These are phyloP conservation scores for Trichomalopsis sarcophagae DNA, from an alignment of 1,140 invertebrate species.

Conservation along the genomic window DNA sequence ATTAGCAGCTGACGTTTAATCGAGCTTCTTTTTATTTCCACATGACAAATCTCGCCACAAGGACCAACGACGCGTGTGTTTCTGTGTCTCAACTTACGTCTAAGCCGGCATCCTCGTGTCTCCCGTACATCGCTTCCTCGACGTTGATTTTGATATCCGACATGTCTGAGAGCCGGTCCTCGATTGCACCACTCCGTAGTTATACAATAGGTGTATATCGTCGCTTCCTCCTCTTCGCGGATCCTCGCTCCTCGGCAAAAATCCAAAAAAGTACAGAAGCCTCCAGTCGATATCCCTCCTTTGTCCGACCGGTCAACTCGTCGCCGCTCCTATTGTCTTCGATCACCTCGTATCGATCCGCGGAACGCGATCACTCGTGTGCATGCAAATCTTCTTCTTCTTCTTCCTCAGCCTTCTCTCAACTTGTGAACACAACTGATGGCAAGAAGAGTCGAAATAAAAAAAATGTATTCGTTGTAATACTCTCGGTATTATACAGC, in stretches of 20 bases:
- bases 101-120: conserved; percentile 54
- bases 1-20: too few species aligned
- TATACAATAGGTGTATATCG: not conserved
- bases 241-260: too few species aligned
- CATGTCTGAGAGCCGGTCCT: conserved; percentile 54
- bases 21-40: too few species aligned
- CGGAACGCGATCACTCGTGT: not conserved
- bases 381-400: not conserved
- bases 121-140: conserved; percentile 58
- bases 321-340: not conserved
- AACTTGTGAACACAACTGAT: too few species aligned
- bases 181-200: conserved; percentile 42
- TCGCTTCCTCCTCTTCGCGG: not conserved
- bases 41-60: not conserved
- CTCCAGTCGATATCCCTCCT: not conserved
- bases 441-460: not conserved
- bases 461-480: not conserved
- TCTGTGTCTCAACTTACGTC: conserved; percentile 59
- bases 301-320: too few species aligned
- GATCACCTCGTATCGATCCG: not conserved
- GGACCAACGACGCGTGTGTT: not conserved
- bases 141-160: conserved; percentile 64
- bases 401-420: not conserved
- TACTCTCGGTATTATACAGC: not conserved
- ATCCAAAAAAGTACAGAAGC: too few species aligned